Evolutionary conservation across 2,888 invertebrate genomes (phyloP), one percentile per base, ranked within the genome.

Genomic region (Diarsia dahlii): DNA sequence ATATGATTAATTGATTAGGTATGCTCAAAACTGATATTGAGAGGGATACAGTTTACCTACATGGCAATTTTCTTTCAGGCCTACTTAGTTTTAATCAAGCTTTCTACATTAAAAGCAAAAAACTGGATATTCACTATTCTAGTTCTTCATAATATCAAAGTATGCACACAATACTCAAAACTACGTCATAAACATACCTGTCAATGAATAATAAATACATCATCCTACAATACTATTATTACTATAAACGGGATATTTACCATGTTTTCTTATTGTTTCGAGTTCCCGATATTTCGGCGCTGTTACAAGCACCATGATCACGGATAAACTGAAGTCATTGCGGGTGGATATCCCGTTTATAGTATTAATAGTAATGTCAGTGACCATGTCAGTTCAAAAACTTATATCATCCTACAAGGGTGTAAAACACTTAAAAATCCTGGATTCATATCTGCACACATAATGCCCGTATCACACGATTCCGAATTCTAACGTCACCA

Each of bases 141-240:
- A 18, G 34, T 20, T 68, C 23, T 69, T 66, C 60, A 76, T 23
- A 9, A 20, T 1, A 67, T 50, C 15, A 34, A 46, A 46, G 23
- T 52, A 71, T 54, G 28, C 23, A 45, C 12, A 63, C 54, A 56
- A 52, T 52, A 39, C 48, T 72, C 23, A 10, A 56, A 39, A 18
- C 23, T 28, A 56, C n/a, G 45, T 18, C 39, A 65, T 78, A 65
- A 65, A 56, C 28, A 71, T 12, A 68, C 15, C n/a, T 71, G 23
- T 64, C 54, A 64, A 76, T 80, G n/a, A 82, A 80, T 70, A 67
- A 80, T 62, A 4, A n/a, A n/a, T n/a, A n/a, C n/a, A n/a, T n/a
- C n/a, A n/a, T n/a, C n/a, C n/a, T n/a, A n/a, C n/a, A n/a, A n/a
- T n/a, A n/a, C n/a, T n/a, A n/a, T n/a, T n/a, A n/a, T n/a, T n/a